Percentiles rank a stretch among this genome's conserved stretches.
Evolutionary conservation across 2,888 invertebrate genomes (phyloP).

Genomic region (Ethmia dodecea): DNA sequence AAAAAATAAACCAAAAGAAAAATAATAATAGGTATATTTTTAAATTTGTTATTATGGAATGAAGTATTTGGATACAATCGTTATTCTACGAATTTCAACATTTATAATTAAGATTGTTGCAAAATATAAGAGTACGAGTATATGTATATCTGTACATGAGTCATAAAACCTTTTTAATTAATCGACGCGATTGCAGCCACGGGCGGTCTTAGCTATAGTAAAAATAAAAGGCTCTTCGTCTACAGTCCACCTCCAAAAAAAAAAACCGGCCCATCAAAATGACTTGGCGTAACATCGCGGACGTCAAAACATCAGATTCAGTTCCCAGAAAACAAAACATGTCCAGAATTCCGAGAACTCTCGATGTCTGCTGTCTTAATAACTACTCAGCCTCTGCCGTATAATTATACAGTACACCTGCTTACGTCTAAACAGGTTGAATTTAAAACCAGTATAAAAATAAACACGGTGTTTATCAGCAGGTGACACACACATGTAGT

Average conservation of each 20-base stretch:
- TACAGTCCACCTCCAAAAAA: constrained; percentile 14
- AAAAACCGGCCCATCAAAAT: constrained; percentile 12
- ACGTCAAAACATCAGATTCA: constrained; percentile 39
- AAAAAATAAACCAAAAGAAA: too few relatives aligned
- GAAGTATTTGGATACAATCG: too few relatives aligned
- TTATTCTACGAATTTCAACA: too few relatives aligned
- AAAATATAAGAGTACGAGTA: neutral
- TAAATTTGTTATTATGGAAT: too few relatives aligned
- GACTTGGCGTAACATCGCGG: constrained; percentile 22
- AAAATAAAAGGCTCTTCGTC: constrained; percentile 7
- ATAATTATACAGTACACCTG: constrained; percentile 24
- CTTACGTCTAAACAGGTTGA: constrained; percentile 7
- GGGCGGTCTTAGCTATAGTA: constrained; percentile 8
- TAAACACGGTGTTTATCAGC: constrained; percentile 17
- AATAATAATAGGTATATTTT: too few relatives aligned
- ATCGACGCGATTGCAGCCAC: constrained; percentile 7
- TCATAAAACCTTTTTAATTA: constrained; percentile 14
- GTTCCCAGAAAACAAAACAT: constrained; percentile 37
- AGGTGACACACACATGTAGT: constrained; percentile 20
- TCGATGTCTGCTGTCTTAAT: constrained; percentile 30
- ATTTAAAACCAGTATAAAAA: constrained; percentile 15
- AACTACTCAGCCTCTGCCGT: constrained; percentile 28
- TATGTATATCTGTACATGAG: too few relatives aligned
- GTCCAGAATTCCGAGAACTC: constrained; percentile 30
- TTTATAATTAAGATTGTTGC: neutral